phyloP scores from a whole-genome alignment of 2,113 vertebrate genomes.

The Hyla sarda region DNA sequence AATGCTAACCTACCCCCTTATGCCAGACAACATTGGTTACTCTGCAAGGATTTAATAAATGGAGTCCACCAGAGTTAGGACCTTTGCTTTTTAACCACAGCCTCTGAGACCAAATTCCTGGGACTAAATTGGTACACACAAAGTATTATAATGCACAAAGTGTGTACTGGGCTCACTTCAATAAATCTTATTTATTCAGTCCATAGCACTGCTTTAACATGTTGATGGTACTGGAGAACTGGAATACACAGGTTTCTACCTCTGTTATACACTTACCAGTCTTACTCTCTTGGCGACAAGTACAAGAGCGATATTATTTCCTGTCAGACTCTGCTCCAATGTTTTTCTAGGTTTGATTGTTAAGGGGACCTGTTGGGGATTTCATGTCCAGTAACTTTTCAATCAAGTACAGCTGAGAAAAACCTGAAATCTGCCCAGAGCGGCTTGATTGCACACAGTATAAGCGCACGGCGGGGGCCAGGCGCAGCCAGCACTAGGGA shows the following conservation, averaged over 20 bases:
- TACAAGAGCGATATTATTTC: neutral
- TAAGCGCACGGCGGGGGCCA: neutral
- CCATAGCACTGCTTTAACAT: neutral
- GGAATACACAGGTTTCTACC: neutral
- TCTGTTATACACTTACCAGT: neutral
- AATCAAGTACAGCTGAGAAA: neutral
- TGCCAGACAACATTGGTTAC: too few species aligned
- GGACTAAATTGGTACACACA: neutral
- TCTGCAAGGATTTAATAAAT: neutral
- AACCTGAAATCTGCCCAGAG: neutral
- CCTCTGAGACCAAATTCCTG: neutral
- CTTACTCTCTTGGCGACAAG: neutral
- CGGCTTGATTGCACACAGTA: constrained; percentile 28
- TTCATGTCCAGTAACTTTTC: constrained; percentile 37
- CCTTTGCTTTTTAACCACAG: neutral
- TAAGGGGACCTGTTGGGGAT: constrained; percentile 26
- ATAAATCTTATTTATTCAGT: neutral
- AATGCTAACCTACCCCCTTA: too few species aligned
- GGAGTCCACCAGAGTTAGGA: neutral
- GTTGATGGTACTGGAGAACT: neutral
- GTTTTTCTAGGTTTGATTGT: constrained; percentile 26
- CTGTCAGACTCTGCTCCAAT: neutral
- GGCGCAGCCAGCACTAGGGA: constrained; percentile 1
- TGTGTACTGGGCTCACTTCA: neutral
- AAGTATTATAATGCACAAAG: neutral